Percentiles rank a stretch among this genome's conserved stretches.
These are phyloP conservation scores for Diplogasteroides magnus DNA, from an alignment of 1,140 invertebrate genomes.

Conservation along the genomic window DNA sequence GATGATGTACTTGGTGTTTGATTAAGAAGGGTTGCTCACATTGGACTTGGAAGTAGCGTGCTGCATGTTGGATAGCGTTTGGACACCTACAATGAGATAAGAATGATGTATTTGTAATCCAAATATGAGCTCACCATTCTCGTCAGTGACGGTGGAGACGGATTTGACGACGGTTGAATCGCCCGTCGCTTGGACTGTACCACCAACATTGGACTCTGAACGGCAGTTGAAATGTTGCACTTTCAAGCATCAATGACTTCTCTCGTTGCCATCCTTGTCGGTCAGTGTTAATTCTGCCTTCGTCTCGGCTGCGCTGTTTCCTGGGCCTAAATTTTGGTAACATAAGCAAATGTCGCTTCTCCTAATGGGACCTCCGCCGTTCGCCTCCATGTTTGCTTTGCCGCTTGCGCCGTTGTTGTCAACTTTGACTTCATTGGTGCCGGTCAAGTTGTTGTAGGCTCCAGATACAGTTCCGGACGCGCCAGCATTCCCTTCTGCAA, in stretches of 20 bases:
- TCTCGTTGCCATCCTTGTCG: not conserved
- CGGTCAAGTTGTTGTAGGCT: conserved; percentile 25
- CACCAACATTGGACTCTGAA: conserved; percentile 29
- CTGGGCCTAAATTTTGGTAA: conserved; percentile 4
- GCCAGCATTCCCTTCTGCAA: conserved; percentile 15
- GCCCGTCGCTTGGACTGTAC: conserved; percentile 23
- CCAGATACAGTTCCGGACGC: conserved; percentile 17
- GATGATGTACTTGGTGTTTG: too few relatives aligned
- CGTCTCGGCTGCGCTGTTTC: conserved; percentile 14
- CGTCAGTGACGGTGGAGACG: conserved; percentile 28
- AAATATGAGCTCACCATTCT: conserved; percentile 1
- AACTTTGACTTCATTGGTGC: conserved; percentile 20
- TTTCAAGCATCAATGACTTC: too few relatives aligned
- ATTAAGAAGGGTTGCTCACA: too few relatives aligned
- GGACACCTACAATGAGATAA: conserved; percentile 14
- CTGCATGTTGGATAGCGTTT: conserved; percentile 32
- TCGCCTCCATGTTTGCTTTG: conserved; percentile 23
- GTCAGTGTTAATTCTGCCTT: conserved; percentile 15
- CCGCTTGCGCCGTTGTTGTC: conserved; percentile 9
- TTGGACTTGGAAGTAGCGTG: conserved; percentile 16
- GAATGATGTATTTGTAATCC: not conserved
- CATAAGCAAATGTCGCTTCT: too few relatives aligned
- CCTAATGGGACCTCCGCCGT: conserved; percentile 7
- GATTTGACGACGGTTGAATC: conserved; percentile 29
- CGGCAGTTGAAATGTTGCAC: too few relatives aligned